Conservation (phyloP, 2,888 invertebrate species). For the Euzetes globulus region DNA sequence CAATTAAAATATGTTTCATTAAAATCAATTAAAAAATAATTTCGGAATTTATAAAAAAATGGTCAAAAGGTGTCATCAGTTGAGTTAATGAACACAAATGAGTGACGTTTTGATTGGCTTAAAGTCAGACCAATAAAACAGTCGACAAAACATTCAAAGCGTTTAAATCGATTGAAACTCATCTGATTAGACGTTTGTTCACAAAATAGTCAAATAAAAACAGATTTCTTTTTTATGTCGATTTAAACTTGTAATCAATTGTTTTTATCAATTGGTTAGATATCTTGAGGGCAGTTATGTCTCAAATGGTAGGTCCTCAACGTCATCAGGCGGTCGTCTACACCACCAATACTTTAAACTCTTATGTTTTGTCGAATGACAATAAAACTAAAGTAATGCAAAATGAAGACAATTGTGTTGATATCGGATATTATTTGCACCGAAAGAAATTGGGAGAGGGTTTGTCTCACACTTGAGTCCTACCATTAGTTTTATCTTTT, state of each 20-base stretch:
- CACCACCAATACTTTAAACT: neutral
- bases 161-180: too few relatives aligned
- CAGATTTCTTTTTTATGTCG: too few relatives aligned
- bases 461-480: neutral
- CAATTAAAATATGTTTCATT: too few relatives aligned
- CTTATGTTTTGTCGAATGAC: neutral
- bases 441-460: conserved; percentile 38
- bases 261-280: too few relatives aligned
- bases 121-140: neutral
- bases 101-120: neutral
- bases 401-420: conserved; percentile 36
- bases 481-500: neutral
- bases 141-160: neutral
- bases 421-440: conserved; percentile 37
- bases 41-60: too few relatives aligned
- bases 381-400: neutral
- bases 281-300: neutral
- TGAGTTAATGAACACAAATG: neutral
- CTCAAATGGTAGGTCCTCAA: conserved; percentile 33
- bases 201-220: too few relatives aligned
- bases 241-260: too few relatives aligned
- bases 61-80: neutral
- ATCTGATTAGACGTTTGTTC: neutral
- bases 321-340: conserved; percentile 17
- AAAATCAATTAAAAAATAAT: too few relatives aligned